Base-by-base conservation (phyloP, 1,140 invertebrate genomes). In the Dreissena polymorpha region DNA sequence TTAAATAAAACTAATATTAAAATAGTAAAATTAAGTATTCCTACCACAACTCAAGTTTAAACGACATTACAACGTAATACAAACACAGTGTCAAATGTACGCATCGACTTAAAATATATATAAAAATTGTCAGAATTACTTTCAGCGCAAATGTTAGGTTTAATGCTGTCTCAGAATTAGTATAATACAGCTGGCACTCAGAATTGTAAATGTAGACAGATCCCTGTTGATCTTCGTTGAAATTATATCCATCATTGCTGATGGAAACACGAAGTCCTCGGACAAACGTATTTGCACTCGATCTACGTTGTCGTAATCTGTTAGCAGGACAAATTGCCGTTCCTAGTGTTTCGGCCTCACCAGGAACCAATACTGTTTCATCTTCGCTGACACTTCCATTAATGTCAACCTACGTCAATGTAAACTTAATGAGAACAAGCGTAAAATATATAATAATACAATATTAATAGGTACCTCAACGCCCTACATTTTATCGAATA, bases 191-290 rank as follows among this genome's bases (percentile, higher is more conserved):
- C 21, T 60, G 57, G 57, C 57, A 60, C 16, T 60, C 16, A 60
- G 57, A 60, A 60, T 60, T 60, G 57, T 60, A 60, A 60, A 60
- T 60, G 21, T 60, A 60, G 57, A 60, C 57, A 3, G 39, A 39
- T 39, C 2, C 57, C 57, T 18, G 16, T 6, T 18, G 16, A 60
- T 60, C 57, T n/a, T 60, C 21, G 57, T 23, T 60, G 57, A 60
- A 60, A 60, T 60, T 2, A n/a, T n/a, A 10, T 18, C 57, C 57
- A 60, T 60, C 57, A 60, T 60, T 60, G 57, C 57, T 60, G 16
- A 60, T n/a, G 16, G 57, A 60, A 23, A 60, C 21, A 2, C 16
- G 16, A 10, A n/a, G 21, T 60, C 57, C 57, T 60, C 21, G 57
- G 16, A 60, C 57, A 23, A 60, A 60, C 16, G 57, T n/a, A 23